These are phyloP conservation scores for Lipotes vexillifer DNA, from an alignment of 2,113 vertebrate species.

Conservation along the genomic window DNA sequence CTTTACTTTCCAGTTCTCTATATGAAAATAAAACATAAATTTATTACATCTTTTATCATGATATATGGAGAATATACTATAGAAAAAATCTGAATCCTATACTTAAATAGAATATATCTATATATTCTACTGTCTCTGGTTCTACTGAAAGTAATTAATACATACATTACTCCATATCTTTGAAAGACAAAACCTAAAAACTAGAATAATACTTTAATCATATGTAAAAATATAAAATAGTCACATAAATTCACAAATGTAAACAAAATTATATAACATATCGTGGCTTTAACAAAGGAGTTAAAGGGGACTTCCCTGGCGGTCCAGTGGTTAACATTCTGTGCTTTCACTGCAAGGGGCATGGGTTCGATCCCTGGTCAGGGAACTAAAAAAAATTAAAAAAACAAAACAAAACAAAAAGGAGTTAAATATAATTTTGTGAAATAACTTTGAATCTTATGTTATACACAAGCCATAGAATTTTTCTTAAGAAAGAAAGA, in stretches of 20 bases:
- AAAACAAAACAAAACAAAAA: neutral
- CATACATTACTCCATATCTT: neutral
- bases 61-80: neutral
- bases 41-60: neutral
- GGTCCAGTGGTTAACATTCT: neutral
- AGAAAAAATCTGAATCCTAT: neutral
- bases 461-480: neutral
- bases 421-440: neutral
- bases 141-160: neutral
- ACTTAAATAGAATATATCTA: neutral
- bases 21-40: neutral
- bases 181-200: neutral
- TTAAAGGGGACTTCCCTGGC: neutral
- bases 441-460: neutral
- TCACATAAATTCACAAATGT: neutral
- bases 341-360: too few relatives aligned
- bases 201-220: neutral
- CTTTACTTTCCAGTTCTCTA: neutral
- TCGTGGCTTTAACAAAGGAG: neutral
- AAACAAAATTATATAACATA: neutral
- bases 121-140: neutral
- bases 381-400: neutral
- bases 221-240: neutral
- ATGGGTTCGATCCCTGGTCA: neutral
- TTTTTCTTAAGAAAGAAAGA: neutral